Evolutionary conservation across 2,797 vertebrate species (phyloP).

Genomic region (Lindbergichthys nudifrons): DNA sequence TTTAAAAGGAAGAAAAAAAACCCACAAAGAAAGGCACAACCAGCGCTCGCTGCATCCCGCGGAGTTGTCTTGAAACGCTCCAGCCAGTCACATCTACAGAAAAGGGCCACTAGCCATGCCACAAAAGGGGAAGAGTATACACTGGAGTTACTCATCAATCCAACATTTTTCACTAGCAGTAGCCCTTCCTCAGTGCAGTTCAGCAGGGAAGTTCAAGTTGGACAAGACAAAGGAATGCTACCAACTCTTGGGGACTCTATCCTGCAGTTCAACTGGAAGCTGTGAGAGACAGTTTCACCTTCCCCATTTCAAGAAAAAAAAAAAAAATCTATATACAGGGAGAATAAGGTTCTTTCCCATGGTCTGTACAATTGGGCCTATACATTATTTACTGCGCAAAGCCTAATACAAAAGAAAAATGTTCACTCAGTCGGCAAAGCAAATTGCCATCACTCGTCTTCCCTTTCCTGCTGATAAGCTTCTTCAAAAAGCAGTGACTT

Average conservation of each 20-base stretch:
- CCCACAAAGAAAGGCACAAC: constrained; percentile 82
- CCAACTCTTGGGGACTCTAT: constrained; percentile 56
- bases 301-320: constrained; percentile 67
- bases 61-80: constrained; percentile 61
- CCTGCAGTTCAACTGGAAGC: constrained; percentile 52
- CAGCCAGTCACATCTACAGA: constrained; percentile 58
- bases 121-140: constrained; percentile 47
- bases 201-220: constrained; percentile 40
- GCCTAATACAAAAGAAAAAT: constrained; percentile 69
- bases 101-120: constrained; percentile 51
- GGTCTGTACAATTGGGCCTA: constrained; percentile 86
- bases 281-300: constrained; percentile 51
- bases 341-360: constrained; percentile 76
- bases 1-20: constrained; percentile 32
- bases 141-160: constrained; percentile 42
- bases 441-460: constrained; percentile 67
- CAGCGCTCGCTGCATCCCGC: constrained; percentile 73
- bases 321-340: constrained; percentile 83
- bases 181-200: constrained; percentile 57
- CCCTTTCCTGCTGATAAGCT: constrained; percentile 64
- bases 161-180: constrained; percentile 51
- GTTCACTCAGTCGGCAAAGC: constrained; percentile 59
- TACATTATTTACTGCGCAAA: constrained; percentile 85
- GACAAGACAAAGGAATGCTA: constrained; percentile 70
- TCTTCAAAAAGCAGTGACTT: constrained; percentile 70